phyloP scores from a whole-genome alignment of 1,140 invertebrate species.

The Anadara kagoshimensis region DNA sequence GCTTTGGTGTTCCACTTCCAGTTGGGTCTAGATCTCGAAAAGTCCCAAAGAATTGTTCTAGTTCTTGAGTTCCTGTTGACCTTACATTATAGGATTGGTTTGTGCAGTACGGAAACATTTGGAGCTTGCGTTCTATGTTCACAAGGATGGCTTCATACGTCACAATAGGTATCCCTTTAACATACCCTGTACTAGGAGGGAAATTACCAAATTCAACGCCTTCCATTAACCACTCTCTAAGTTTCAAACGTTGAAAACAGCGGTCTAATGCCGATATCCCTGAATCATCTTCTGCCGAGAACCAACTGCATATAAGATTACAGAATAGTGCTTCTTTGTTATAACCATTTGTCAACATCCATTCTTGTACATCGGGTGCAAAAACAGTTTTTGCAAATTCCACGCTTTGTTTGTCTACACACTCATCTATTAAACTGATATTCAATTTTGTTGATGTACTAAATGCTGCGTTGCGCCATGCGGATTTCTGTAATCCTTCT shows the following conservation, averaged over 20 bases:
- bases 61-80: slow-evolving; percentile 23
- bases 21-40: slow-evolving; percentile 25
- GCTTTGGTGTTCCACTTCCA: slow-evolving; percentile 32
- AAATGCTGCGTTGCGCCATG: slow-evolving; percentile 19
- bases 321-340: slow-evolving; percentile 17
- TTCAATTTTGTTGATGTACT: background rate
- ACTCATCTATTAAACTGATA: slow-evolving; percentile 22
- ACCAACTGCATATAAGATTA: slow-evolving; percentile 24
- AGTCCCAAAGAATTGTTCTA: slow-evolving; percentile 33
- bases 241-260: background rate
- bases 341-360: slow-evolving; percentile 11
- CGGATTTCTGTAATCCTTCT: slow-evolving; percentile 8
- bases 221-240: slow-evolving; percentile 13
- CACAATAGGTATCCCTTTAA: slow-evolving; percentile 10
- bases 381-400: slow-evolving; percentile 30
- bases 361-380: slow-evolving; percentile 19
- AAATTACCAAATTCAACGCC: slow-evolving; percentile 5
- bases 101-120: background rate
- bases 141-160: slow-evolving; percentile 24
- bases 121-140: slow-evolving; percentile 20
- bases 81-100: slow-evolving; percentile 14
- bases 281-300: slow-evolving; percentile 29
- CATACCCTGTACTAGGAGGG: slow-evolving; percentile 11
- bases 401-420: slow-evolving; percentile 28
- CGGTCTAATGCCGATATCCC: slow-evolving; percentile 11